Percentiles rank a stretch among this genome's conserved stretches.
These are phyloP conservation scores for Dolomedes plantarius DNA, from an alignment of 2,888 invertebrate genomes.

Conservation along the genomic window DNA sequence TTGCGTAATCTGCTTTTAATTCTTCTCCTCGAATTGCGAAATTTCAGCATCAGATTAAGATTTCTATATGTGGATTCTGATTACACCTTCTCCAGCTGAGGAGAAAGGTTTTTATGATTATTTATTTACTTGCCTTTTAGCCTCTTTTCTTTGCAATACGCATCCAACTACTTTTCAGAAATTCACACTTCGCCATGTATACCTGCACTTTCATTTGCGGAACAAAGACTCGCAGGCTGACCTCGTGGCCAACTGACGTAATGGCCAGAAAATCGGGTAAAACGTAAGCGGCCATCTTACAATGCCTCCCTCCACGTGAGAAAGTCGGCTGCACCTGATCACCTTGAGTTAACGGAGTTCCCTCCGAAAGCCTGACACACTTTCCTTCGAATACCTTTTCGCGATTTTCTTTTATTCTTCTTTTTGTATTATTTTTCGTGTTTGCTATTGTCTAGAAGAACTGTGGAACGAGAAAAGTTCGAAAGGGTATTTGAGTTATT, in stretches of 20 bases:
- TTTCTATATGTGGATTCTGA: too few relatives aligned
- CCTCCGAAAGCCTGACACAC: constrained; percentile 50
- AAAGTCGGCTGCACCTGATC: constrained; percentile 60
- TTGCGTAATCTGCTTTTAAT: too few relatives aligned
- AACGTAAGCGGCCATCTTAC: constrained; percentile 50
- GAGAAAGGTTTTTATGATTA: too few relatives aligned
- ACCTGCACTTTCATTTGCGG: constrained; percentile 1
- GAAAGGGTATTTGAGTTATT: background rate
- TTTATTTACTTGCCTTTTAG: too few relatives aligned
- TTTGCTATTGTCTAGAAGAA: constrained; percentile 10
- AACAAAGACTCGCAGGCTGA: constrained; percentile 27
- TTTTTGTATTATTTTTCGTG: background rate
- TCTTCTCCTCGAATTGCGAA: too few relatives aligned
- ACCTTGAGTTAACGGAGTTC: constrained; percentile 49
- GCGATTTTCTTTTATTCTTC: constrained; percentile 15
- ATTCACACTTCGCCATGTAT: background rate
- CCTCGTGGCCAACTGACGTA: constrained; percentile 56
- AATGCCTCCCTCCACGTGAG: constrained; percentile 63
- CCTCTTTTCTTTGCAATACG: too few relatives aligned
- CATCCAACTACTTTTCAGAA: background rate
- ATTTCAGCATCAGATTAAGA: too few relatives aligned
- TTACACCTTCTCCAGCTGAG: too few relatives aligned
- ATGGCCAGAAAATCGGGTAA: constrained; percentile 64
- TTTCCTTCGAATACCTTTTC: constrained; percentile 42
- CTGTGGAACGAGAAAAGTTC: background rate